Evolutionary conservation across 2,888 invertebrate species (phyloP).

Genomic region (Lottia scabra): DNA sequence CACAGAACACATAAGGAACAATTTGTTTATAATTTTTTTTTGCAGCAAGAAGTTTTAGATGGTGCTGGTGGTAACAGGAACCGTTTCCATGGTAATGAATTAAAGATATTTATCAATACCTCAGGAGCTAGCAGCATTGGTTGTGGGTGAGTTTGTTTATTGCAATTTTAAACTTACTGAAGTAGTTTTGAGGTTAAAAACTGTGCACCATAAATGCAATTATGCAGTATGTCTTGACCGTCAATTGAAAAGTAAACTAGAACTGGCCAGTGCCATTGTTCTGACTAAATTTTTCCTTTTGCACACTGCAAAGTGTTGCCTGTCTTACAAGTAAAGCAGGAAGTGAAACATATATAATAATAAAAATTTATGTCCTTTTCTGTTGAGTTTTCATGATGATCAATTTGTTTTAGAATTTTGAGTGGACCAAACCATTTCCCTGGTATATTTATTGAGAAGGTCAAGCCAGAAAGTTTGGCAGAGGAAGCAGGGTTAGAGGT

Average conservation of each 20-base stretch:
- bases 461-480: conserved; percentile 89
- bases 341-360: too few relatives aligned
- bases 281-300: too few relatives aligned
- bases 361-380: too few relatives aligned
- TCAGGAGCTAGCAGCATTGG: conserved; percentile 87
- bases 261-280: too few relatives aligned
- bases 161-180: background rate
- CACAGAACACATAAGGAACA: too few relatives aligned
- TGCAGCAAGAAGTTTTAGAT: conserved; percentile 27
- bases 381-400: background rate
- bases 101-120: conserved; percentile 79
- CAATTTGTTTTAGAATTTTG: conserved; percentile 51
- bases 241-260: too few relatives aligned
- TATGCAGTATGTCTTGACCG: too few relatives aligned
- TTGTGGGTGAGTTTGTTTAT: conserved; percentile 77
- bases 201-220: too few relatives aligned
- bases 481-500: conserved; percentile 87
- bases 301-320: too few relatives aligned
- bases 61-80: conserved; percentile 7
- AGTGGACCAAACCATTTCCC: conserved; percentile 86
- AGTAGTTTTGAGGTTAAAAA: too few relatives aligned
- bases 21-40: too few relatives aligned
- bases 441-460: conserved; percentile 90
- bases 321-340: too few relatives aligned
- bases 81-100: conserved; percentile 29